phyloP scores from a whole-genome alignment of 2,888 invertebrate species.

The Thalpophila matura region DNA sequence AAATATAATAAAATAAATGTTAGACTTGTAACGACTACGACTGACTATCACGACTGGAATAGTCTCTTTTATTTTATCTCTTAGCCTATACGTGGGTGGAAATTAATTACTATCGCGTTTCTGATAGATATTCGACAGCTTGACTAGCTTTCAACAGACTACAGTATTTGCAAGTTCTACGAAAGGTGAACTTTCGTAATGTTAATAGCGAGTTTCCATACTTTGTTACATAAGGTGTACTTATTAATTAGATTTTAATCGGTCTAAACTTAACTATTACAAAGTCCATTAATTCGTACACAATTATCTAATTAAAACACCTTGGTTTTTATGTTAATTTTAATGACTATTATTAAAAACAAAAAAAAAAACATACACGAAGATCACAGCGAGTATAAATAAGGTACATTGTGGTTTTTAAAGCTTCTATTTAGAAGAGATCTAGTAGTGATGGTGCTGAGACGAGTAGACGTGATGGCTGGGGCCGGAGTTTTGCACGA shows the following conservation, averaged over 20 bases:
- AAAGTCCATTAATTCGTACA: not conserved
- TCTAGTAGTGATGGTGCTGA: constrained; percentile 82
- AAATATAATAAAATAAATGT: constrained; percentile 12
- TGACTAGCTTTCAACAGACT: constrained; percentile 63
- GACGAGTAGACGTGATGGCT: constrained; percentile 86
- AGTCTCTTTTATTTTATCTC: constrained; percentile 36
- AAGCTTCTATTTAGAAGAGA: constrained; percentile 54
- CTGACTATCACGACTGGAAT: constrained; percentile 18
- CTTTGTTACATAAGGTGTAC: constrained; percentile 38
- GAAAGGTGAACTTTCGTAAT: constrained; percentile 58
- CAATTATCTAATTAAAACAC: constrained; percentile 14
- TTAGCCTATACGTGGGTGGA: constrained; percentile 30
- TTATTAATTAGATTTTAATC: constrained; percentile 30
- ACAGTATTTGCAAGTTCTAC: constrained; percentile 50
- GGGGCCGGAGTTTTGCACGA: constrained; percentile 87
- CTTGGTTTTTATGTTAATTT: constrained; percentile 56
- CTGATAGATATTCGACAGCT: constrained; percentile 65
- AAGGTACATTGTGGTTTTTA: constrained; percentile 71
- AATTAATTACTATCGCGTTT: constrained; percentile 55
- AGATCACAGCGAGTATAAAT: constrained; percentile 82
- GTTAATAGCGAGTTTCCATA: constrained; percentile 50
- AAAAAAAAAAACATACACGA: constrained; percentile 69
- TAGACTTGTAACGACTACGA: constrained; percentile 8
- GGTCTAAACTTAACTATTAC: constrained; percentile 1
- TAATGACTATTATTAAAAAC: constrained; percentile 71